Base-by-base conservation (phyloP, 2,888 invertebrate species). In the Drosophila pseudotakahashii region DNA sequence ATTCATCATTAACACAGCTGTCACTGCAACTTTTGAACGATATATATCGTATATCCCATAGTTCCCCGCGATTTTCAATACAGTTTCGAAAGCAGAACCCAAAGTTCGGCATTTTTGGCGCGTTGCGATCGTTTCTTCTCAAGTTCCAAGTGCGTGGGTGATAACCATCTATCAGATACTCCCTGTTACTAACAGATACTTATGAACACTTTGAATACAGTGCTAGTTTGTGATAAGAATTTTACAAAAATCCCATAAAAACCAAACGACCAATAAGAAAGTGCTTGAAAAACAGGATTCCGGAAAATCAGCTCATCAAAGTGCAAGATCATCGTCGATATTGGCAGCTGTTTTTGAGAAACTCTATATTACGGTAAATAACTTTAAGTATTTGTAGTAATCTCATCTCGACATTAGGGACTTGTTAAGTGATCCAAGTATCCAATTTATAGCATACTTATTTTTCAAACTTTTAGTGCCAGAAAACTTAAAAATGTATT, bases 101-200 rank as follows among this genome's bases (percentile, higher is more conserved):
- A 26, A 30, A 14, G 14, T 6, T 30, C 30, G 30, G 14, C 11
- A 13, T 16, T 48, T 48, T 48, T 48, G 32, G 48, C 48, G 48
- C 48, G 48, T 34, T 34, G 16, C 48, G 48, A 48, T 48, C 48
- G 48, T 30, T 9, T 14, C 30, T 2, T n/a, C 7, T 13, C 7
- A 7, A n/a, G 6, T 13, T 19, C 11, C 6, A 19, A 47, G 45
- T 48, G 48, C 48, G 48, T 48, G 48, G 14, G 48, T 48, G 48
- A 34, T 19, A 48, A 48, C 3, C 16, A 48, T 48, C 48, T 48
- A 5, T 16, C 19, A 48, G 48, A 48, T 48, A 48, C 48, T 48
- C 32, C 13, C 13, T 34, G 23, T 13, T 48, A 34, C 48, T 34
- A 16, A 19, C 34, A 48, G 16, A 16, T 34, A 48, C 48, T 48